phyloP scores from a whole-genome alignment of 1,140 invertebrate species.

The Neodiprion virginianus region DNA sequence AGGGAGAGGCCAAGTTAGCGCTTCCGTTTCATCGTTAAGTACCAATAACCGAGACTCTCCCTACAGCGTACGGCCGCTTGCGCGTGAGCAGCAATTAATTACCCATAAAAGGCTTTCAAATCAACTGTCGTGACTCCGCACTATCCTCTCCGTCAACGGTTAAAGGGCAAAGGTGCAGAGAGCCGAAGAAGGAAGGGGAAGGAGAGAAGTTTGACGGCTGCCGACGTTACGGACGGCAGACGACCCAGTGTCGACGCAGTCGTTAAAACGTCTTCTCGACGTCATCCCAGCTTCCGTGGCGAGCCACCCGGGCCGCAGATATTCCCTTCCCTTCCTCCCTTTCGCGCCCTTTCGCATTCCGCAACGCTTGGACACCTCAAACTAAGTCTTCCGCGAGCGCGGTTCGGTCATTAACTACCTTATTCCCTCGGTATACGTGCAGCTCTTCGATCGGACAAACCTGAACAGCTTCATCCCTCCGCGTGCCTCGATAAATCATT shows the following conservation, averaged over 20 bases:
- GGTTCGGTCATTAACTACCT: neutral
- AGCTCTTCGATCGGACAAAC: no score
- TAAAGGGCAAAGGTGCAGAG: neutral
- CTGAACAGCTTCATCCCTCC: no score
- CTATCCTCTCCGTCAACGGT: neutral
- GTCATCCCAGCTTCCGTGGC: no score
- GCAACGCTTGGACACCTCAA: neutral
- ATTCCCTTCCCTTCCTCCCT: neutral
- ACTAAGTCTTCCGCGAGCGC: neutral
- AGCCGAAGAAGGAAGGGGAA: neutral
- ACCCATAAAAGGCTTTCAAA: neutral
- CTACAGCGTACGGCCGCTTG: no score
- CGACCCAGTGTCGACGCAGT: neutral
- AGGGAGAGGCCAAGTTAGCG: neutral
- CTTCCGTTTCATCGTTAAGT: constrained; percentile 7
- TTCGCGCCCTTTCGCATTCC: neutral
- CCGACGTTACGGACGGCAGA: neutral
- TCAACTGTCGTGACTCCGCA: constrained; percentile 3
- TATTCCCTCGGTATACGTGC: neutral
- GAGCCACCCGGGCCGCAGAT: no score
- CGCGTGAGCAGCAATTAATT: neutral
- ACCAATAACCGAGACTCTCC: neutral
- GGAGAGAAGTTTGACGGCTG: neutral
- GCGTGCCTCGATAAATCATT: neutral
- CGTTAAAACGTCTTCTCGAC: neutral